A percentile compares a stretch with the other conserved stretches of the same genome.
These are phyloP conservation scores for Andinoacara biseriatus DNA, from an alignment of 2,113 vertebrate species.

Conservation along the genomic window DNA sequence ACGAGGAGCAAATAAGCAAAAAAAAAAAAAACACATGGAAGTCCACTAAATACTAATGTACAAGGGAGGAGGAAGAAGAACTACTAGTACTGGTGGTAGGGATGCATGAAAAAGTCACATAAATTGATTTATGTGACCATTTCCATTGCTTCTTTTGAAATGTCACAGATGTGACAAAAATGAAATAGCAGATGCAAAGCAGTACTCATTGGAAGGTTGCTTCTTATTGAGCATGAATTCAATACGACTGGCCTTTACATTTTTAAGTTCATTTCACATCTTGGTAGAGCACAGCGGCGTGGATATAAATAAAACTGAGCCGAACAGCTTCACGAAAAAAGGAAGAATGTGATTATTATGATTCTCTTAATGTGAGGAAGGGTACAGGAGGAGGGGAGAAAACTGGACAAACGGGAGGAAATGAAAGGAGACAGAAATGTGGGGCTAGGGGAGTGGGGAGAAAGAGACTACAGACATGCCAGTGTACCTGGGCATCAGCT, in stretches of 20 bases:
- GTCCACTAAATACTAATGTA: neutral
- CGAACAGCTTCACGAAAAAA: conserved; percentile 23
- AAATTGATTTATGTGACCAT: conserved; percentile 14
- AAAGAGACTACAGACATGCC: conserved; percentile 60
- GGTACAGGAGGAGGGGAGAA: neutral
- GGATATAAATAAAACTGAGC: conserved; percentile 25
- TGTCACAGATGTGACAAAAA: conserved; percentile 56
- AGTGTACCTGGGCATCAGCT: conserved; percentile 79
- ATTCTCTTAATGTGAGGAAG: conserved; percentile 1
- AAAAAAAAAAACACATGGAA: neutral
- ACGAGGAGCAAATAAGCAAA: neutral
- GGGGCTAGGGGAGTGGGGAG: conserved; percentile 1
- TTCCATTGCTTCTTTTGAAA: conserved; percentile 36
- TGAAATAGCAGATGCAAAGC: conserved; percentile 46
- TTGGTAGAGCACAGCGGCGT: neutral
- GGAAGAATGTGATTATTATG: conserved; percentile 7
- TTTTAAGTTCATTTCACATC: conserved; percentile 29
- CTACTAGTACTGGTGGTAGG: conserved; percentile 16
- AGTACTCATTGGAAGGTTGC: conserved; percentile 1
- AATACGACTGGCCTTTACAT: conserved; percentile 20
- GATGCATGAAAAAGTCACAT: conserved; percentile 21
- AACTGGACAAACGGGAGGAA: neutral
- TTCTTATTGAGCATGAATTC: conserved; percentile 1
- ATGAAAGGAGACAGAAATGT: neutral
- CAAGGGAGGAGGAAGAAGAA: neutral